Evolutionary conservation across 2,113 vertebrate species (phyloP).

Genomic region (Cololabis saira): DNA sequence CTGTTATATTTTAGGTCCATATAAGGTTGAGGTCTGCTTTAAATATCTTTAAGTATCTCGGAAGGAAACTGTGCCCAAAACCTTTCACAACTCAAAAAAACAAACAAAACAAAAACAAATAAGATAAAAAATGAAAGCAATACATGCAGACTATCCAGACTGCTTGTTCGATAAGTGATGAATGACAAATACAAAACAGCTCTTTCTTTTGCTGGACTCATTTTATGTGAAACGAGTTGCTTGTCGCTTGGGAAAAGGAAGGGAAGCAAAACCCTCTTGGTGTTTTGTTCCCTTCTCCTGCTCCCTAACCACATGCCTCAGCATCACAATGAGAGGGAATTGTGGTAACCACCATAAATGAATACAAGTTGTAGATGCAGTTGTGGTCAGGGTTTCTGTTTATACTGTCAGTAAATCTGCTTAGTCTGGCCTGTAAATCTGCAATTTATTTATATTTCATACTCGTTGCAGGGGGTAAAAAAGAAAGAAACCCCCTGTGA

Average conservation of each 20-base stretch:
- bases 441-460: neutral
- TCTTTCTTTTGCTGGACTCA: conserved; percentile 2
- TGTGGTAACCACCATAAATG: conserved; percentile 23
- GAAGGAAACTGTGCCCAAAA: neutral
- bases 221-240: conserved; percentile 16
- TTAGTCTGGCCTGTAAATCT: conserved; percentile 1
- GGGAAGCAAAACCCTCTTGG: neutral
- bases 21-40: conserved; percentile 5
- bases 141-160: neutral
- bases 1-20: neutral
- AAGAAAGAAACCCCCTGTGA: neutral
- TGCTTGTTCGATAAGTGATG: neutral
- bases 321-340: conserved; percentile 15
- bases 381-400: conserved; percentile 8
- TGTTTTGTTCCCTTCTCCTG: neutral
- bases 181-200: conserved; percentile 11
- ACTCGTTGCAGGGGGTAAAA: neutral
- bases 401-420: conserved; percentile 10
- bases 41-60: conserved; percentile 11
- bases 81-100: neutral
- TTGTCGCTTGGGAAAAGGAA: neutral
- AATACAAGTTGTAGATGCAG: conserved; percentile 20
- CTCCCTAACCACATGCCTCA: conserved; percentile 5
- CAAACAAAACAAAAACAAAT: neutral
- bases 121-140: neutral